phyloP scores from a whole-genome alignment of 2,888 invertebrate genomes.

The Drosophila lutescens region DNA sequence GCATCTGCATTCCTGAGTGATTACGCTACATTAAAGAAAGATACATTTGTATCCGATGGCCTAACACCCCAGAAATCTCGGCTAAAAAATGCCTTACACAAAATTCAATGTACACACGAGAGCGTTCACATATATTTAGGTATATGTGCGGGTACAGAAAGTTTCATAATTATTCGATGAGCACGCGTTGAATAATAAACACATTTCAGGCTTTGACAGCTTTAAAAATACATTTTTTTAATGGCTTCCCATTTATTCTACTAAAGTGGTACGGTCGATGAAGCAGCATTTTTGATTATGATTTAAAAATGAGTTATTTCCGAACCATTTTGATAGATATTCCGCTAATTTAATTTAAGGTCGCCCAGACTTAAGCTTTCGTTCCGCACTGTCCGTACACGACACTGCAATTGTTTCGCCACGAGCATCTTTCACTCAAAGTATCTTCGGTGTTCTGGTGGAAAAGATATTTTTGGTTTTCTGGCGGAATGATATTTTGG shows the following conservation, averaged over 20 bases:
- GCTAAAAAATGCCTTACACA: slow-evolving; percentile 41
- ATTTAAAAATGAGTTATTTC: background rate
- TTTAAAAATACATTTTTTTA: slow-evolving; percentile 7
- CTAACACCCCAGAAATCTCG: slow-evolving; percentile 30
- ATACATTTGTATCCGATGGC: slow-evolving; percentile 38
- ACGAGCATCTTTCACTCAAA: slow-evolving; percentile 43
- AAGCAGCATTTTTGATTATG: background rate
- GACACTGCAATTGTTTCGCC: slow-evolving; percentile 43
- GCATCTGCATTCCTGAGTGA: slow-evolving; percentile 41
- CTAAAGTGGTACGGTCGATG: background rate
- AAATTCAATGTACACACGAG: slow-evolving; percentile 30
- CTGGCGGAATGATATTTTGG: slow-evolving; percentile 41
- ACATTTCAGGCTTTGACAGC: slow-evolving; percentile 24
- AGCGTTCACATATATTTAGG: background rate
- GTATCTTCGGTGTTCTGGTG: slow-evolving; percentile 32
- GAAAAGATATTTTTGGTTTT: slow-evolving; percentile 34
- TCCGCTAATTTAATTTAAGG: too few relatives aligned
- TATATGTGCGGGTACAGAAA: slow-evolving; percentile 21
- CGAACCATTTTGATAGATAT: background rate
- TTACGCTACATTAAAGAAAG: slow-evolving; percentile 26
- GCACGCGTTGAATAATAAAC: slow-evolving; percentile 26
- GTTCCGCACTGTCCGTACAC: slow-evolving; percentile 28
- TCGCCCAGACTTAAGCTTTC: background rate
- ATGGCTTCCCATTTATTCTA: slow-evolving; percentile 1
- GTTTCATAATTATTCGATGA: slow-evolving; percentile 29